Percentiles rank a stretch among this genome's conserved stretches.
These are phyloP conservation scores for Apis mellifera DNA, from an alignment of 1,140 invertebrate species.

Conservation along the genomic window DNA sequence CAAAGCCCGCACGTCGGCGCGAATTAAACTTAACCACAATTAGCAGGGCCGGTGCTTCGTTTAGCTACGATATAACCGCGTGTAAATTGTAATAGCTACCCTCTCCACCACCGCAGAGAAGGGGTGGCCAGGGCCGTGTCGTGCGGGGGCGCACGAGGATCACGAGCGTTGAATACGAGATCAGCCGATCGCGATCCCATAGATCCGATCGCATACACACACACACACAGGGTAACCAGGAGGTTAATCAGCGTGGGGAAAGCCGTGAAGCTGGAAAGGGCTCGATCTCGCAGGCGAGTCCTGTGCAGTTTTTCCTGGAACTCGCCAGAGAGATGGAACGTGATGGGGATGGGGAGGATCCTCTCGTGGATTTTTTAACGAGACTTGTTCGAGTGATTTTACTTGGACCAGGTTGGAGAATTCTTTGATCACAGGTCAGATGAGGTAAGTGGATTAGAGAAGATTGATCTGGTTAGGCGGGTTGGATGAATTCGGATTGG, in stretches of 20 bases:
- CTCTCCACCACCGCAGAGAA: background rate
- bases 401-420: too few relatives aligned
- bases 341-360: too few relatives aligned
- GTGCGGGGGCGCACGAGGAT: constrained; percentile 13
- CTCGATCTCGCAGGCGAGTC: constrained; percentile 13
- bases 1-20: constrained; percentile 49
- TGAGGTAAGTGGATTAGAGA: too few relatives aligned
- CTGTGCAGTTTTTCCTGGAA: constrained; percentile 1
- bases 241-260: constrained; percentile 38
- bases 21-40: constrained; percentile 74
- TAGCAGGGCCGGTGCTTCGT: constrained; percentile 63
- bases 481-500: too few relatives aligned
- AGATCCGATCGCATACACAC: background rate
- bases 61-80: constrained; percentile 61
- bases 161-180: constrained; percentile 58
- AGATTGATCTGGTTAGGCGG: too few relatives aligned
- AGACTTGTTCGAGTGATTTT: too few relatives aligned
- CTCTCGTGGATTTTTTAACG: too few relatives aligned
- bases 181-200: constrained; percentile 59
- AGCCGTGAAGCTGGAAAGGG: constrained; percentile 44
- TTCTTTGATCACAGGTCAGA: too few relatives aligned
- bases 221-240: constrained; percentile 33
- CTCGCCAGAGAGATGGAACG: too few relatives aligned
- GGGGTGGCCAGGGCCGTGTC: background rate
- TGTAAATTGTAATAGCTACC: constrained; percentile 69